Conservation (phyloP, 1,140 invertebrate genomes). For the Drosophila sturtevanti region DNA sequence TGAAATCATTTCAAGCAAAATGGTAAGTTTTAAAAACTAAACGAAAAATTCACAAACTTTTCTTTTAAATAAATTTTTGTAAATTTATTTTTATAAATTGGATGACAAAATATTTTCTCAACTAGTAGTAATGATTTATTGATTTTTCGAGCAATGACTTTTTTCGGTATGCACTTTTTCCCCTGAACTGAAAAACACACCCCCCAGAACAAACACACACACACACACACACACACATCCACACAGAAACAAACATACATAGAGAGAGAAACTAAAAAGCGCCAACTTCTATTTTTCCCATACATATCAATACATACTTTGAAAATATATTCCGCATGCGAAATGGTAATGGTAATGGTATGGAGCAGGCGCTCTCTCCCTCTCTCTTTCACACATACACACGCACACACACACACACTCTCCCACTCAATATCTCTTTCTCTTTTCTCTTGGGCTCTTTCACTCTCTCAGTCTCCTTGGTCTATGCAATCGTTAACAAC, state of each 20-base stretch:
- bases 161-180: constrained; percentile 81
- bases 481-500: constrained; percentile 44
- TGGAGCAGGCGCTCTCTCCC: constrained; percentile 66
- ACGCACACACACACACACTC: not conserved
- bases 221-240: constrained; percentile 16
- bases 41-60: not conserved
- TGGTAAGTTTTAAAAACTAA: not conserved
- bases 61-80: not conserved
- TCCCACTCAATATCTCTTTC: not conserved
- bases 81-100: no score
- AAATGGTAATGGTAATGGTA: constrained; percentile 56
- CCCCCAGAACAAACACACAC: constrained; percentile 29
- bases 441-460: not conserved
- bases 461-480: not conserved
- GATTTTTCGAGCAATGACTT: constrained; percentile 75
- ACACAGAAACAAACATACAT: not conserved
- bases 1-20: constrained; percentile 36
- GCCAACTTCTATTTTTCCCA: constrained; percentile 79
- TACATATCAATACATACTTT: constrained; percentile 76
- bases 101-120: constrained; percentile 32
- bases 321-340: constrained; percentile 30
- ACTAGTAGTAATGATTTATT: constrained; percentile 64
- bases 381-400: not conserved
- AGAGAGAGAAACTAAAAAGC: constrained; percentile 65
- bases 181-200: constrained; percentile 67